A percentile compares a stretch with the other conserved stretches of the same genome.
These are phyloP conservation scores for Mormyrus iriodes DNA, from an alignment of 2,113 vertebrate species.

Conservation along the genomic window DNA sequence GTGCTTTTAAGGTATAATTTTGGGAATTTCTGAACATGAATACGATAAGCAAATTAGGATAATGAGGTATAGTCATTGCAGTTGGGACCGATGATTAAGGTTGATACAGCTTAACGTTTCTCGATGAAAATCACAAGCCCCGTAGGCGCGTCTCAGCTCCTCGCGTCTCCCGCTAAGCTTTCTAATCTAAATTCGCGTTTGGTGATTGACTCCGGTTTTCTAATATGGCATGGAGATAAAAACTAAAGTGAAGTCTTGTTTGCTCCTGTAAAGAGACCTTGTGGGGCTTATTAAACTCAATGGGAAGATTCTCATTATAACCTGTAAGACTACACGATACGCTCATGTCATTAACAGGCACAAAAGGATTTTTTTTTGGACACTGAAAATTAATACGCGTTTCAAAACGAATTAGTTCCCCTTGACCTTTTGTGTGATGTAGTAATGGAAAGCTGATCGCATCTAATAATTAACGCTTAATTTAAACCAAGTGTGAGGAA, in stretches of 20 bases:
- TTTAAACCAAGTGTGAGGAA: slow-evolving; percentile 35
- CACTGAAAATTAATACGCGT: background rate
- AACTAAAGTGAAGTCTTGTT: background rate
- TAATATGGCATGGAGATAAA: background rate
- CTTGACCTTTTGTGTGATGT: slow-evolving; percentile 29
- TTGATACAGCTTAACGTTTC: too few relatives aligned
- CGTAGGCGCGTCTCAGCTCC: background rate
- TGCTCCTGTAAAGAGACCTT: background rate
- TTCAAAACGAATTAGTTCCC: background rate
- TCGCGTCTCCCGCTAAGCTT: background rate
- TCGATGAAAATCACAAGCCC: background rate
- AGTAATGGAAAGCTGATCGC: slow-evolving; percentile 41
- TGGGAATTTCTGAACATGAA: background rate
- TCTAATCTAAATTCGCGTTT: background rate
- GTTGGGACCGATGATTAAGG: background rate
- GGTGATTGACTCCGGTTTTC: background rate
- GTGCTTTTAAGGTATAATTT: background rate
- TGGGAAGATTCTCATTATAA: background rate
- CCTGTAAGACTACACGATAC: background rate
- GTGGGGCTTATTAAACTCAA: background rate
- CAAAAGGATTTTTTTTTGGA: background rate
- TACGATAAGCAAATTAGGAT: background rate
- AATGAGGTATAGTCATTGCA: background rate
- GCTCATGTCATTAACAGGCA: background rate
- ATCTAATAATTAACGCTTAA: slow-evolving; percentile 34